Evolutionary conservation across 2,113 vertebrate genomes (phyloP).

Genomic region (Cyprinus carpio): DNA sequence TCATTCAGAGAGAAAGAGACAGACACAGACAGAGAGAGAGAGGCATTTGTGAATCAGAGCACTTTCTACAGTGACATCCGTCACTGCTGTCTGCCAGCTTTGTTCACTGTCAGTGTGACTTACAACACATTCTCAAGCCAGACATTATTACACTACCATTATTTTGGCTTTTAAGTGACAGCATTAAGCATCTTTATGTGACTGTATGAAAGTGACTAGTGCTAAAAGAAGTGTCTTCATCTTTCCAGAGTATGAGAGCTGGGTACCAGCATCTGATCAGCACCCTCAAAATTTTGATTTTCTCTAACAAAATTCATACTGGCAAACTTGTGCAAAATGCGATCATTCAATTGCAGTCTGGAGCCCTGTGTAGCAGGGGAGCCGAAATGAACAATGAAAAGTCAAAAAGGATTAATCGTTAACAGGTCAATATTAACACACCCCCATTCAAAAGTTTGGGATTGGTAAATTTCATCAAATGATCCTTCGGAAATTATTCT

Average conservation of each 20-base stretch:
- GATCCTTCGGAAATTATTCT: neutral
- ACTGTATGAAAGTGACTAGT: neutral
- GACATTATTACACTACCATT: conserved; percentile 51
- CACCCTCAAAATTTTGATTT: neutral
- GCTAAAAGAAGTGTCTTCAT: neutral
- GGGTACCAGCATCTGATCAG: neutral
- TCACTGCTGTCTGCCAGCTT: conserved; percentile 52
- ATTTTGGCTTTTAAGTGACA: conserved; percentile 19
- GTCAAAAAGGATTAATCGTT: neutral
- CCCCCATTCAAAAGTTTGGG: neutral
- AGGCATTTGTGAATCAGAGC: conserved; percentile 50
- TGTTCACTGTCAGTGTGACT: conserved; percentile 57
- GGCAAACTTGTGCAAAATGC: neutral
- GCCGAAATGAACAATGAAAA: neutral
- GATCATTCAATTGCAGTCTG: neutral
- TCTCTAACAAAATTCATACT: neutral
- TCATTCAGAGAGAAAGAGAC: conserved; percentile 51
- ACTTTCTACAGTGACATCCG: conserved; percentile 44
- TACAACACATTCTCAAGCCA: conserved; percentile 43
- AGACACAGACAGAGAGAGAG: neutral
- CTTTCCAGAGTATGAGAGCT: neutral
- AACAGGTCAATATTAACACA: neutral
- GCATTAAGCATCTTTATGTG: conserved; percentile 41
- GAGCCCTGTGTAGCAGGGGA: neutral
- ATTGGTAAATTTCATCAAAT: no score